Percentiles rank a stretch among this genome's conserved stretches.
Conservation (phyloP, 2,888 invertebrate species). For the Tiliacea citrago region DNA sequence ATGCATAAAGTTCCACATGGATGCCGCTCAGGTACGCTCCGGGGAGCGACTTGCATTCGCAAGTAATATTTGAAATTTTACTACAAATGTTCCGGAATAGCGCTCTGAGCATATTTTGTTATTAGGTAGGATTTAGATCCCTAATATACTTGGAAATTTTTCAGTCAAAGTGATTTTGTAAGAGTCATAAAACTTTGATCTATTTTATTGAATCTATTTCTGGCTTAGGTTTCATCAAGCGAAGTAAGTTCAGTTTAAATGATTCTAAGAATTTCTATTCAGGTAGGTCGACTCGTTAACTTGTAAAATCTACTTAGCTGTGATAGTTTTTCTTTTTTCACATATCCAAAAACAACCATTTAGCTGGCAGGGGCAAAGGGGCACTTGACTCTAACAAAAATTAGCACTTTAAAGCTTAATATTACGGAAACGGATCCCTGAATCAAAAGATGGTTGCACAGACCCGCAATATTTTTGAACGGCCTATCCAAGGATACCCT, state of each 20-base stretch:
- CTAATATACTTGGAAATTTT: constrained; percentile 35
- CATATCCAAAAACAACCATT: no score
- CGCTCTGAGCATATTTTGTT: constrained; percentile 45
- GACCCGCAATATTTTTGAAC: no score
- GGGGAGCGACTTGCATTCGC: constrained; percentile 66
- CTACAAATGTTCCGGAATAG: constrained; percentile 57
- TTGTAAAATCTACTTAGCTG: no score
- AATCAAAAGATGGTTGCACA: no score
- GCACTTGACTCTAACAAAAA: no score
- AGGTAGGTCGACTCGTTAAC: no score
- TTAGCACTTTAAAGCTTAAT: no score
- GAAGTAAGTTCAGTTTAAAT: constrained; percentile 3
- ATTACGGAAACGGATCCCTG: no score
- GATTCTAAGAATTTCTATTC: constrained; percentile 6
- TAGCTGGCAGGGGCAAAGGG: no score
- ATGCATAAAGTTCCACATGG: constrained; percentile 73
- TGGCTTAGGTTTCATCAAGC: neutral
- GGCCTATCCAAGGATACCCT: no score
- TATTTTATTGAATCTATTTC: constrained; percentile 12
- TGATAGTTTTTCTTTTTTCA: no score
- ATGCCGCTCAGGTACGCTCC: constrained; percentile 68
- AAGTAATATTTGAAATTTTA: constrained; percentile 68
- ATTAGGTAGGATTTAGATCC: constrained; percentile 48
- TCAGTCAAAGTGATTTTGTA: constrained; percentile 19
- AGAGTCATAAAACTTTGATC: constrained; percentile 23